Base-by-base conservation (phyloP, 2,113 vertebrate genomes). In the Catagonus wagneri region DNA sequence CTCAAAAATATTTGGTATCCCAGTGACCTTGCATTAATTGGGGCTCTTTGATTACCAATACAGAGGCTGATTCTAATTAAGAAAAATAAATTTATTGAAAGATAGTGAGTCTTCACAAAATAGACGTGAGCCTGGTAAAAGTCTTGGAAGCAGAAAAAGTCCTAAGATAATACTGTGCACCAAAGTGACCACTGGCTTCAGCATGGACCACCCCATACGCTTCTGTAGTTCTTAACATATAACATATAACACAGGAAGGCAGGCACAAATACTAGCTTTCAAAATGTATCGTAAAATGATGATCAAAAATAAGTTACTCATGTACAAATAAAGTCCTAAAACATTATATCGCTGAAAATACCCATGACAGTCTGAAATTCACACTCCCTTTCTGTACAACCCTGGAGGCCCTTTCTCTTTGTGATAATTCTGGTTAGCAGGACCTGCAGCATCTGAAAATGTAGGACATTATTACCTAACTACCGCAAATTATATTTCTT, bases 341-440 rank as follows among this genome's bases (percentile, higher is more conserved):
- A 60, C 65, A 94, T 36, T 44, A 9, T 97, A 39, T 97, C 89
- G 79, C 86, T 97, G 91, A 94, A 95, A 96, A 81, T 96, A 89
- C 76, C 90, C 52, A 97, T 97, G 71, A 84, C 75, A 93, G 52
- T 92, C 65, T 93, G 75, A 97, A 97, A 98, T 94, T 97, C 90
- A 96, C 85, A 83, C n/a, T 84, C 90, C 71, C 85, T 86, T 96
- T 96, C 52, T 84, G 68, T 94, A 65, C 89, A 74, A 93, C 34
- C 87, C 95, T 94, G 88, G 61, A 96, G 93, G 89, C 93, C n/a
- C 60, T 94, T 89, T 96, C 84, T 97, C 84, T 95, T 90, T 92
- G 78, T 27, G 76, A 97, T 76, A 61, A 63, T 97, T 97, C 96
- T 98, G 97, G 94, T 98, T 98, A 98, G 94, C 61, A 96, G 96